Evolutionary conservation across 2,888 invertebrate species (phyloP).

Genomic region (Leucophora obtusa): DNA sequence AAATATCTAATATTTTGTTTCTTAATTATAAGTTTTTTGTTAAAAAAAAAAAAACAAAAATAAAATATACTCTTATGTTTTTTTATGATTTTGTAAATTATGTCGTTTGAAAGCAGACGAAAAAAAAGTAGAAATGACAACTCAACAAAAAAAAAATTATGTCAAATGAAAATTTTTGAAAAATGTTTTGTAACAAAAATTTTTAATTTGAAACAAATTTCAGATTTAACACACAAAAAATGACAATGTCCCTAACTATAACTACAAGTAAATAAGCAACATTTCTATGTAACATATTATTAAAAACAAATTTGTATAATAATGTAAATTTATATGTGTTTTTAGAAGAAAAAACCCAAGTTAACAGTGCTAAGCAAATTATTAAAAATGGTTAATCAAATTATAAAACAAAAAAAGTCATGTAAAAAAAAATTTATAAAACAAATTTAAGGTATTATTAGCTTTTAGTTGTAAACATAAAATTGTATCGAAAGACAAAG

Average conservation of each 20-base stretch:
- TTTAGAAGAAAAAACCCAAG: slow-evolving; percentile 36
- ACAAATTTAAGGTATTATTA: slow-evolving; percentile 72
- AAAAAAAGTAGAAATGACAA: slow-evolving; percentile 74
- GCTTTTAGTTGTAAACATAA: slow-evolving; percentile 72
- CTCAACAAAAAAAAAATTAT: slow-evolving; percentile 69
- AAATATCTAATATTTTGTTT: not conserved
- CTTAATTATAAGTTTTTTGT: not conserved
- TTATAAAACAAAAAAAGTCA: slow-evolving; percentile 48
- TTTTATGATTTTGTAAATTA: slow-evolving; percentile 70
- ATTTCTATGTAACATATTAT: not conserved
- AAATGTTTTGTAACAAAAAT: slow-evolving; percentile 63
- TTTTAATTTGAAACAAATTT: slow-evolving; percentile 35
- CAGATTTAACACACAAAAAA: slow-evolving; percentile 1
- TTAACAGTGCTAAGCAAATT: slow-evolving; percentile 62
- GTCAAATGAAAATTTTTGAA: slow-evolving; percentile 54
- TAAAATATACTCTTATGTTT: slow-evolving; percentile 25
- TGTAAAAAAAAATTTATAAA: slow-evolving; percentile 44
- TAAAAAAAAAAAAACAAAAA: not conserved
- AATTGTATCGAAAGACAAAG: slow-evolving; percentile 56
- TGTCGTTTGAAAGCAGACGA: slow-evolving; percentile 68
- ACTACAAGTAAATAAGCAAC: not conserved
- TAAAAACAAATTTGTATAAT: slow-evolving; percentile 43
- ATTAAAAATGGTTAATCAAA: slow-evolving; percentile 18
- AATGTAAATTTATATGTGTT: slow-evolving; percentile 47
- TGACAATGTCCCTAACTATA: slow-evolving; percentile 28